Evolutionary conservation across 2,797 vertebrate genomes (phyloP), one percentile per base, ranked within the genome.

Genomic region (Semaprochilodus insignis): DNA sequence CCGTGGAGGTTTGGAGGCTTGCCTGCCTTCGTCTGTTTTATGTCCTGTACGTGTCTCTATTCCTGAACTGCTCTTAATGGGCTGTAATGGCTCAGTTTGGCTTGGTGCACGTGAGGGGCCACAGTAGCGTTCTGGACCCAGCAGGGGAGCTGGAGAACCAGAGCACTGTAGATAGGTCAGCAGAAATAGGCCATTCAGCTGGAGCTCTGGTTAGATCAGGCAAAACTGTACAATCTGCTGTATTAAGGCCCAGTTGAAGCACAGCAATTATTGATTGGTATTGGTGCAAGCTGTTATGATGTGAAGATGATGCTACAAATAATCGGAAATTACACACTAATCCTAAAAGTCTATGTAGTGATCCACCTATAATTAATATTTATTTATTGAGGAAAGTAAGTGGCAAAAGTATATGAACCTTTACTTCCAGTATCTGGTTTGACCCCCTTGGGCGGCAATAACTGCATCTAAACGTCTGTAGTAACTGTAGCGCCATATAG

Each of bases 41-140:
- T 21, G 23, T 44, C 52, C 23, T 59, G 27, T 74, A 8, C 21
- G 44, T 71, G 69, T 71, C 40, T 71, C 27, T 36, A 52, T 15
- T 67, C 19, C 51, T 55, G 51, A 57, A 51, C 62, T 66, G 48
- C 57, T 34, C 6, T 74, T 74, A 74, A 74, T 74, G 72, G 52
- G 8, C 25, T 57, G 54, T 74, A 74, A 74, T 74, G 72, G 54
- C 54, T 34, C 36, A 4, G 72, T 57, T 57, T 59, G 72, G 52
- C 67, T 54, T 15, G 11, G 52, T 55, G 65, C 15, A 40, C 2
- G n/a, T 59, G 17, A 48, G 55, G 11, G 40, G 36, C 67, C 44
- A 59, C n/a, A 13, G 40, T 52, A 25, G 17, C 40, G 1, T 51
- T 59, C 51, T 36, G 52, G 63, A 40, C 62, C 31, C 66, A 62